phyloP scores from a whole-genome alignment of 2,113 vertebrate genomes.

The Eretmochelys imbricata region DNA sequence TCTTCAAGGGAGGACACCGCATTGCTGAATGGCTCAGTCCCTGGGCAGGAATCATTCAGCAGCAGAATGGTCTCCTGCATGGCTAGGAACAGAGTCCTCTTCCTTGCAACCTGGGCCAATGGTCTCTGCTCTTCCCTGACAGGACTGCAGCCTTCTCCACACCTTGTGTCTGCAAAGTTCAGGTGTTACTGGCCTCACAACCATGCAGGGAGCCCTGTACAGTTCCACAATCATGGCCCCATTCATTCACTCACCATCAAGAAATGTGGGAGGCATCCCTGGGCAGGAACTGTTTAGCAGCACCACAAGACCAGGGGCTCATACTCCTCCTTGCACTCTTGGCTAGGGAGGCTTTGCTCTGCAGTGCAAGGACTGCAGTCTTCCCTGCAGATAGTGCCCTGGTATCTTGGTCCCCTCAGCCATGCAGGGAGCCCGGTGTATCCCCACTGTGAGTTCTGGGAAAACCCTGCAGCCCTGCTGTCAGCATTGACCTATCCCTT shows the following conservation, averaged over 20 bases:
- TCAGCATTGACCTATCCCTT: neutral
- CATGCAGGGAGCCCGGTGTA: too few species aligned
- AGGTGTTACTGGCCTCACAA: neutral
- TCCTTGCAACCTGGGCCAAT: neutral
- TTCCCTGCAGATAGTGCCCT: neutral
- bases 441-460: too few species aligned
- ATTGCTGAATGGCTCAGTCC: too few species aligned
- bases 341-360: neutral
- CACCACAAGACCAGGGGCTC: neutral
- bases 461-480: neutral
- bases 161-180: neutral
- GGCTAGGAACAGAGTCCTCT: neutral
- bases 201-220: neutral
- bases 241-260: neutral
- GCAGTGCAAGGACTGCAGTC: neutral
- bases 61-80: neutral
- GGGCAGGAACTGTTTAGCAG: neutral
- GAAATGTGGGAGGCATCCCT: neutral
- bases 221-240: neutral
- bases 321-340: neutral
- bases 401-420: neutral
- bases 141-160: neutral
- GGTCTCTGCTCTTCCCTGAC: neutral
- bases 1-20: too few species aligned
- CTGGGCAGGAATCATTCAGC: neutral